Base-by-base conservation (phyloP, 2,888 invertebrate species). In the Blastobasis adustella region DNA sequence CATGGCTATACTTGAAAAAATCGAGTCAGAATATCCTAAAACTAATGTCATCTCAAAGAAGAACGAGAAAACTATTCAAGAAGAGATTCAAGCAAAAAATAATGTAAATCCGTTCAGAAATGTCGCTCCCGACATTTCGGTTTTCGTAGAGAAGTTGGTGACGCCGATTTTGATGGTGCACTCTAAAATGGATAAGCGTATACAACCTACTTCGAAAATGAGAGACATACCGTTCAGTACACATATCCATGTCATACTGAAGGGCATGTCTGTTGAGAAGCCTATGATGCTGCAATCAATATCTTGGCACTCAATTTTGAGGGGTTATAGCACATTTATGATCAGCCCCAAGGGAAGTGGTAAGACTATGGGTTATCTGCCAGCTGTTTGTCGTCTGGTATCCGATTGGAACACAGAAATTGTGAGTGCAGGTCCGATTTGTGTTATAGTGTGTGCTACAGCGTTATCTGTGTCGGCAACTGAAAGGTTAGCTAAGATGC, bases 281-380 rank as follows among this genome's bases (percentile, higher is more conserved):
- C 87, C 91, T 0, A 89, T 83, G 69, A 82, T 85, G 44, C 79
- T 94, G 39, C 95, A 96, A 66, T 89, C 91, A 0, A 92, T 93
- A 50, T 87, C 91, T 0, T 95, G 95, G 95, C 91, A 92, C 0
- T 91, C 92, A 3, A 86, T 95, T 46, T 76, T 92, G 45, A 86
- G 92, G 42, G 92, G 92, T 0, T 89, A 91, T 47, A 92, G 93
- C 57, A 78, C 93, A 1, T 90, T 93, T 49, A 88, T 93, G 54
- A 82, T 95, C 1, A 90, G 92, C 54, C 85, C 91, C 0, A 67
- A 80, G 0, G 75, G 77, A 9, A 89, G 91, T 49, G 94, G 94
- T 0, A 94, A 95, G 79, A 94, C 95, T 0, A 75, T 92, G 64
- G 92, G 93, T 0, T 95, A 93, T 67, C 69, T 93, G 37, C 91